Evolutionary conservation across 2,113 vertebrate genomes (phyloP).

Genomic region (Pollachius pollachius): DNA sequence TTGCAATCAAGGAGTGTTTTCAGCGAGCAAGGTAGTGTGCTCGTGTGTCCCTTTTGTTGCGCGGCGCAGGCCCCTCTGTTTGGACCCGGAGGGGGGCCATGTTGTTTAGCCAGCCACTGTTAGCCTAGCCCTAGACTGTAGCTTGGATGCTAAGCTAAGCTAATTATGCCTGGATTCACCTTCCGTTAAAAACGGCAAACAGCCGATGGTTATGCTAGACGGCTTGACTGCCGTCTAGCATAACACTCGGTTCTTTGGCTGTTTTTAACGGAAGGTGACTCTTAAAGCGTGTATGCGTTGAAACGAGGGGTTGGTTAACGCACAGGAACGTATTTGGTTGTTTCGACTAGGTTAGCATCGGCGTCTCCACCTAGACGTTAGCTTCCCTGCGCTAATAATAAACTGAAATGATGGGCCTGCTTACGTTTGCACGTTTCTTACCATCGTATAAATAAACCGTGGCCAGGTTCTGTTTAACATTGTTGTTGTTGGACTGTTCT

Average conservation of each 20-base stretch:
- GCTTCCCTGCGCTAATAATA: background rate
- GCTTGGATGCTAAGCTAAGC: conserved; percentile 27
- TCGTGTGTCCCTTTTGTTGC: conserved; percentile 77
- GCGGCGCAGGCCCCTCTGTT: conserved; percentile 73
- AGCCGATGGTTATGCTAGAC: no score
- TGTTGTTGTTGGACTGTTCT: background rate
- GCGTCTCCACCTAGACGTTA: conserved; percentile 2
- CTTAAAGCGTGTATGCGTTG: no score
- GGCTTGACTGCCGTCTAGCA: background rate
- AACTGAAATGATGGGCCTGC: background rate
- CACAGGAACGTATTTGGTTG: background rate
- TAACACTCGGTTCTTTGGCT: background rate
- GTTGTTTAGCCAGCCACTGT: conserved; percentile 69
- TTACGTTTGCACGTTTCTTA: background rate
- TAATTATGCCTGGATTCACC: no score
- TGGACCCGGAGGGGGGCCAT: conserved; percentile 76
- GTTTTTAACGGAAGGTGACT: no score
- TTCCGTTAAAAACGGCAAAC: no score
- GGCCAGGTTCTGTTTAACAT: background rate
- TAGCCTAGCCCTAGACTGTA: conserved; percentile 54
- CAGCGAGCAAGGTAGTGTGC: conserved; percentile 14
- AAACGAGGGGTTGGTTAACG: background rate
- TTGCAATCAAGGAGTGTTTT: background rate
- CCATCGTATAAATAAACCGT: background rate
- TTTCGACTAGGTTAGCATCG: background rate